Percentiles rank a stretch among this genome's conserved stretches.
Evolutionary conservation across 2,113 vertebrate species (phyloP).

Genomic region (Crotalus horridus): DNA sequence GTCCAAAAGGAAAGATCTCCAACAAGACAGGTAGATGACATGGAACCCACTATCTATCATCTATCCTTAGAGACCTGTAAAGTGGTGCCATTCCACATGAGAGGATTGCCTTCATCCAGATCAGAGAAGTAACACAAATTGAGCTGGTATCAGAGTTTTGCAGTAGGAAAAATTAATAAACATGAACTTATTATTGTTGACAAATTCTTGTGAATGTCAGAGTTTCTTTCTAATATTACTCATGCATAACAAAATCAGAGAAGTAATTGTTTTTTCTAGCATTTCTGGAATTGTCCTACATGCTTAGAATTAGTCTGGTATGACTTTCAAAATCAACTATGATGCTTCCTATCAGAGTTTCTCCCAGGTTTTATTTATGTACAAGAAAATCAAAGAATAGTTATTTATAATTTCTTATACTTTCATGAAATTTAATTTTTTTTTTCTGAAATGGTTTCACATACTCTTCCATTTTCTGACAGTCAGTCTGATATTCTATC

Average conservation of each 20-base stretch:
- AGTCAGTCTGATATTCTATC: no score
- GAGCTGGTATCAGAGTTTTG: neutral
- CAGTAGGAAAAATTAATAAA: neutral
- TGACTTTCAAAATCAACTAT: neutral
- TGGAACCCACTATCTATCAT: neutral
- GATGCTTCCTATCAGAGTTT: no score
- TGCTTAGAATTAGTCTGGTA: neutral
- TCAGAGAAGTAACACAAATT: neutral
- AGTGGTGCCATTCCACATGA: neutral
- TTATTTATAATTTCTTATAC: no score
- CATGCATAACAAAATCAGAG: no score
- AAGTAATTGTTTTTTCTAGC: neutral
- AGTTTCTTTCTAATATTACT: no score
- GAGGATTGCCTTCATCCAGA: neutral
- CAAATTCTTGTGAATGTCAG: no score
- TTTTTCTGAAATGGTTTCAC: no score
- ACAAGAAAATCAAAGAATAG: neutral
- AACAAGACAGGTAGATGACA: neutral
- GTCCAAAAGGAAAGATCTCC: constrained; percentile 10
- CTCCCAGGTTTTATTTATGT: no score
- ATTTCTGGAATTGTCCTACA: neutral
- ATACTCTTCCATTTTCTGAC: no score
- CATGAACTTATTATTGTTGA: neutral
- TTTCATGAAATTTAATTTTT: no score
- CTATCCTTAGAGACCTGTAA: neutral